Conservation (phyloP, 2,797 vertebrate genomes). For the Sciurus carolinensis region DNA sequence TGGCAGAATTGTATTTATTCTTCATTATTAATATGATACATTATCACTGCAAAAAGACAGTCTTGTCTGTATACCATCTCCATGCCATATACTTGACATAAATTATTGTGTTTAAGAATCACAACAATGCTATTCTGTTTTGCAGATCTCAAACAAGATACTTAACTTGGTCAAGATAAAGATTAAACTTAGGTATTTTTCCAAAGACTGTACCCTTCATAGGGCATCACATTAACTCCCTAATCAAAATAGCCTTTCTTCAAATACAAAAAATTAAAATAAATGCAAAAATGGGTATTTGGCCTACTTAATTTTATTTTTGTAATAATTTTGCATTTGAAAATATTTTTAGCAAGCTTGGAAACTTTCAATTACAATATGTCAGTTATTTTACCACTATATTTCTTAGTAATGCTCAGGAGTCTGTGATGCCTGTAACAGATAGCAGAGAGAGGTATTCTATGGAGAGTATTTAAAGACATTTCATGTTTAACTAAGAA, state of each 20-base stretch:
- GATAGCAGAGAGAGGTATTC: neutral
- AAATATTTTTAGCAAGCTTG: neutral
- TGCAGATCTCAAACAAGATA: neutral
- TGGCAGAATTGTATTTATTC: conserved; percentile 40
- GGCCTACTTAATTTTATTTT: conserved; percentile 37
- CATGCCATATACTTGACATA: neutral
- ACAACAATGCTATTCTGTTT: conserved; percentile 40
- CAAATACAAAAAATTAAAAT: conserved; percentile 26
- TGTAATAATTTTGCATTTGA: conserved; percentile 11
- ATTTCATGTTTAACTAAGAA: conserved; percentile 64
- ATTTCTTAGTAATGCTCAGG: neutral
- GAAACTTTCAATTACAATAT: conserved; percentile 2
- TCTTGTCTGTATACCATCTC: neutral
- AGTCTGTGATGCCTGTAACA: neutral
- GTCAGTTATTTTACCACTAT: neutral
- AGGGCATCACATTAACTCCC: neutral
- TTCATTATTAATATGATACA: conserved; percentile 20
- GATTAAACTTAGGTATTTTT: conserved; percentile 30
- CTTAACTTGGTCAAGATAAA: neutral
- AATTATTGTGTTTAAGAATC: conserved; percentile 25
- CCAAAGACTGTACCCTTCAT: neutral
- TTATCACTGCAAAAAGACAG: neutral
- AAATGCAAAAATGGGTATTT: conserved; percentile 33
- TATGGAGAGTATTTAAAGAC: neutral
- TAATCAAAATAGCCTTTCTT: conserved; percentile 58